Evolutionary conservation across 2,888 invertebrate genomes (phyloP).

Genomic region (Digitonthophagus gazella): DNA sequence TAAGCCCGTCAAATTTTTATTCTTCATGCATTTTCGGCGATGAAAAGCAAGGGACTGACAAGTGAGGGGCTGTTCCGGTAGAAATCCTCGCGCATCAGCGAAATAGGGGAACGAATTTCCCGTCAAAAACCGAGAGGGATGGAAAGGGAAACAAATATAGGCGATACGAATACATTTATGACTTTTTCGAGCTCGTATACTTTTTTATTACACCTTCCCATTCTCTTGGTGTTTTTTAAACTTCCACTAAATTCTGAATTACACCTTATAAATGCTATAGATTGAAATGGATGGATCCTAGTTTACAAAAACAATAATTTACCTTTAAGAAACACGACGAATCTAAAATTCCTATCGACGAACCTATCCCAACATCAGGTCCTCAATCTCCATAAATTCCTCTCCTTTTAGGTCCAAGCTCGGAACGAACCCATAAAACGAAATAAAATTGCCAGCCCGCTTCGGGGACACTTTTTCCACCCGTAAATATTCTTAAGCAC

Average conservation of each 20-base stretch:
- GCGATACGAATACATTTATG: neutral
- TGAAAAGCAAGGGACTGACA: slow-evolving; percentile 45
- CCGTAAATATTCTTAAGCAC: slow-evolving; percentile 50
- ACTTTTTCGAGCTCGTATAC: neutral
- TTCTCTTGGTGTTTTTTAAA: too few relatives aligned
- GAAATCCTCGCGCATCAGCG: slow-evolving; percentile 39
- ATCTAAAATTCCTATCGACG: neutral
- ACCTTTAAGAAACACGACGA: neutral
- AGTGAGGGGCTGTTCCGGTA: slow-evolving; percentile 45
- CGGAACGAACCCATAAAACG: slow-evolving; percentile 20
- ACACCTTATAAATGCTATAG: too few relatives aligned
- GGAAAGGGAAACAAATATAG: neutral
- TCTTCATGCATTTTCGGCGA: slow-evolving; percentile 31
- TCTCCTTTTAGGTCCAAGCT: slow-evolving; percentile 12
- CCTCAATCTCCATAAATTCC: neutral
- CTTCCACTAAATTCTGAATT: too few relatives aligned
- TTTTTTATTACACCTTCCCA: too few relatives aligned
- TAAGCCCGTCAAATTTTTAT: slow-evolving; percentile 36
- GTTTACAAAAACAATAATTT: neutral
- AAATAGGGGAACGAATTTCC: neutral
- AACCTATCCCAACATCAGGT: neutral
- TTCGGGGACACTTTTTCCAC: slow-evolving; percentile 34
- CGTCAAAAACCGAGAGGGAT: neutral
- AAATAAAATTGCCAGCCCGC: slow-evolving; percentile 26
- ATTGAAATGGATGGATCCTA: too few relatives aligned